phyloP scores from a whole-genome alignment of 2,113 vertebrate species.

The Daubentonia madagascariensis region DNA sequence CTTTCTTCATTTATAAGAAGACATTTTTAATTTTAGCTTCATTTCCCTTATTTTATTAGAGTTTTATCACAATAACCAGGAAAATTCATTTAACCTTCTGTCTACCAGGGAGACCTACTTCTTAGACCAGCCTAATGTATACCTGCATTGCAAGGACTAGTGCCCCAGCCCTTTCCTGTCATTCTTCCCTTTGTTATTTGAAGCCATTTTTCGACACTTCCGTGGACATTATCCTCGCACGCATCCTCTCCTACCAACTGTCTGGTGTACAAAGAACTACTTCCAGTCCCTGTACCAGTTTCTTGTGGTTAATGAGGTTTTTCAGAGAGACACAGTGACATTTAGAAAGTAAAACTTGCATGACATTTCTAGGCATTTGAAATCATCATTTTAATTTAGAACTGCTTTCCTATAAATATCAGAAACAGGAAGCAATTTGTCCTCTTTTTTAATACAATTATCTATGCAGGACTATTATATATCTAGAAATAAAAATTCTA shows the following conservation, averaged over 20 bases:
- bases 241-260: not conserved
- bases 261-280: not conserved
- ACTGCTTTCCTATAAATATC: not conserved
- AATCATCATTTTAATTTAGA: not conserved
- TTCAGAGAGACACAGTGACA: not conserved
- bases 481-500: not conserved
- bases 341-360: conserved; percentile 35
- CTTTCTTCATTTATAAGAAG: not conserved
- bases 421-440: not conserved
- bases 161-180: not conserved
- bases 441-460: not conserved
- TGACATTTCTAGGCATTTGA: not conserved
- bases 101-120: not conserved
- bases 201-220: not conserved
- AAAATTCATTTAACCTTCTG: not conserved
- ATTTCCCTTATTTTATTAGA: not conserved
- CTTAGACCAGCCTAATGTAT: not conserved
- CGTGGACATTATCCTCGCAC: not conserved
- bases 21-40: not conserved
- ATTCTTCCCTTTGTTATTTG: not conserved
- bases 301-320: not conserved
- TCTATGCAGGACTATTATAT: not conserved
- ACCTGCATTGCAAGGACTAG: not conserved
- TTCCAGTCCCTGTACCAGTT: not conserved
- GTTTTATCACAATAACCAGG: not conserved